A percentile compares a stretch with the other conserved stretches of the same genome.
Conservation (phyloP, 2,888 invertebrate species). For the Limnephilus auricula region DNA sequence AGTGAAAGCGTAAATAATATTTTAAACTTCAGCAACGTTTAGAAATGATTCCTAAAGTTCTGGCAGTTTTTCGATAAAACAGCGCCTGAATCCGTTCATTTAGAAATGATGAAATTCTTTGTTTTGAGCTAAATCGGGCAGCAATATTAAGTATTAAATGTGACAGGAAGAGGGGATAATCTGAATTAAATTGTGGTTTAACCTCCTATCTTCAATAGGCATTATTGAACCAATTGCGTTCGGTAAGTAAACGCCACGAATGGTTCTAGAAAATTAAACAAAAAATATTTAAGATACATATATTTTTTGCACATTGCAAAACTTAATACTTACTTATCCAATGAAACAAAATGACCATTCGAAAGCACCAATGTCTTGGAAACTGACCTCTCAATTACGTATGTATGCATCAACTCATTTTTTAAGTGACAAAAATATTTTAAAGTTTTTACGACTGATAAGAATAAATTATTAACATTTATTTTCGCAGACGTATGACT, state of each 20-base stretch:
- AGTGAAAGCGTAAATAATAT: no score
- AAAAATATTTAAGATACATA: background rate
- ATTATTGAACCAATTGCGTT: no score
- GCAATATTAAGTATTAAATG: no score
- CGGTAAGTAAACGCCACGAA: no score
- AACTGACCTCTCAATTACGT: background rate
- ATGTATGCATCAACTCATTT: background rate
- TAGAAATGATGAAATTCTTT: no score
- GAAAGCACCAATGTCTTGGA: background rate
- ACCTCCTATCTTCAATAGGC: no score
- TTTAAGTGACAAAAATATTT: background rate
- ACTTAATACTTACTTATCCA: background rate
- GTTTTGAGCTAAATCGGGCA: background rate
- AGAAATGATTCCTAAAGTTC: background rate
- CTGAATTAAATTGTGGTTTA: no score
- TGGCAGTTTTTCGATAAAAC: background rate
- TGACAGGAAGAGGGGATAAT: no score
- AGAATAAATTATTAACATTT: background rate
- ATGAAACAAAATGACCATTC: background rate
- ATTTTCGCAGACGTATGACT: background rate
- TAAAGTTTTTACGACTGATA: background rate
- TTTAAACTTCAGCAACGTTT: no score
- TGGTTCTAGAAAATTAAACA: background rate
- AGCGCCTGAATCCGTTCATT: background rate
- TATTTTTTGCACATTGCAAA: background rate